These are phyloP conservation scores for Caenorhabditis sp. DNA, from an alignment of 2,888 invertebrate species.

Conservation along the genomic window DNA sequence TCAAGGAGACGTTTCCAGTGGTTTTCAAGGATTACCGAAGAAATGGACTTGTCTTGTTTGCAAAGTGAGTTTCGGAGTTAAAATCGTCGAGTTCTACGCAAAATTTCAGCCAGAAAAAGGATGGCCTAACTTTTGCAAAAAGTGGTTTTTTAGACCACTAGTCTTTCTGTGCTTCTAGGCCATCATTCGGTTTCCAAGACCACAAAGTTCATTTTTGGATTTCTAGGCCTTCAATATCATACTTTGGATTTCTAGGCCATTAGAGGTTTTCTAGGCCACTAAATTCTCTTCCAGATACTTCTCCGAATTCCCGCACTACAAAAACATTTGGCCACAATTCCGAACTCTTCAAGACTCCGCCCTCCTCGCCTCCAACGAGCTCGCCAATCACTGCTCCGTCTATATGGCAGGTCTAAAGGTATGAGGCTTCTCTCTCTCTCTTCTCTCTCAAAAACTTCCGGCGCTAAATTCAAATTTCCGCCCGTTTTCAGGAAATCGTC, in stretches of 20 bases:
- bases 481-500: slow-evolving; percentile 66
- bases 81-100: no score
- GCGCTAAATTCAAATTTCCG: slow-evolving; percentile 41
- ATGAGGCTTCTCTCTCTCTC: no score
- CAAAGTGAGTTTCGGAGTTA: slow-evolving; percentile 14
- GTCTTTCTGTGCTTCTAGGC: no score
- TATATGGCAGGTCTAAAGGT: slow-evolving; percentile 76
- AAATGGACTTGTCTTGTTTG: slow-evolving; percentile 69
- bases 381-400: slow-evolving; percentile 75
- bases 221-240: not conserved
- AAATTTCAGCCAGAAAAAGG: no score
- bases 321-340: slow-evolving; percentile 79
- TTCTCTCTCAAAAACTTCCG: no score
- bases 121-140: no score
- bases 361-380: slow-evolving; percentile 73
- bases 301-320: slow-evolving; percentile 77
- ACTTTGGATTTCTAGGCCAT: no score
- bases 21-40: slow-evolving; percentile 56
- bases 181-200: not conserved
- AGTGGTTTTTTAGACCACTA: no score
- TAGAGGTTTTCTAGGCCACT: no score
- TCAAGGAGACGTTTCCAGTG: slow-evolving; percentile 62
- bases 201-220: not conserved
- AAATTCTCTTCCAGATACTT: slow-evolving; percentile 72
- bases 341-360: slow-evolving; percentile 75